phyloP scores from a whole-genome alignment of 2,888 invertebrate genomes.

The Dorcus hopei region DNA sequence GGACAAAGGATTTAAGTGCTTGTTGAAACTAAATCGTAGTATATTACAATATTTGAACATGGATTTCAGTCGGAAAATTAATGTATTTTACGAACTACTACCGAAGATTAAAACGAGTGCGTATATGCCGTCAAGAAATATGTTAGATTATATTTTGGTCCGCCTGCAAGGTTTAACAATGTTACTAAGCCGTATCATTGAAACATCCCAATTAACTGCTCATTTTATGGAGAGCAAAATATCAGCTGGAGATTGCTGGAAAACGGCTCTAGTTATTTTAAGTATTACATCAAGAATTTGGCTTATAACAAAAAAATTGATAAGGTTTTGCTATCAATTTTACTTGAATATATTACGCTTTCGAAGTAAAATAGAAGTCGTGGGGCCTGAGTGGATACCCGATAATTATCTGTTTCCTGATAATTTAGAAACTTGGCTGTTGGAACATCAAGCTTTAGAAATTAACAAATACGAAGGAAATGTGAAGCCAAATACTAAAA shows the following conservation, averaged over 20 bases:
- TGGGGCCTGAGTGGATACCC: conserved; percentile 47
- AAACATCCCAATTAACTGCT: conserved; percentile 41
- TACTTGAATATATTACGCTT: conserved; percentile 45
- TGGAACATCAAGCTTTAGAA: conserved; percentile 44
- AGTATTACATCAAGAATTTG: conserved; percentile 50
- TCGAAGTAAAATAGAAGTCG: conserved; percentile 36
- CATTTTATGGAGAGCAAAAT: conserved; percentile 44
- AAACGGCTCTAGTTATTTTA: conserved; percentile 44
- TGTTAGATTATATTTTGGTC: conserved; percentile 50
- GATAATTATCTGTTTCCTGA: conserved; percentile 42
- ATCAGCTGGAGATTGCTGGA: conserved; percentile 50
- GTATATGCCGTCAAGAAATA: conserved; percentile 50
- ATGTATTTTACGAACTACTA: conserved; percentile 26
- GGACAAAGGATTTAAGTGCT: conserved; percentile 51
- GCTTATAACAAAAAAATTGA: conserved; percentile 41
- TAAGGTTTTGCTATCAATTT: conserved; percentile 46
- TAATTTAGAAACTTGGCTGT: conserved; percentile 49
- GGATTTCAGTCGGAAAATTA: conserved; percentile 37
- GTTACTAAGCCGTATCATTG: conserved; percentile 47
- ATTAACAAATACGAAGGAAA: conserved; percentile 12
- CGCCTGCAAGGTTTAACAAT: conserved; percentile 51
- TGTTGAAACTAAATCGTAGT: conserved; percentile 50
- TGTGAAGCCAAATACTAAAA: neutral
- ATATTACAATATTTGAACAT: conserved; percentile 47
- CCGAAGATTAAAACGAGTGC: conserved; percentile 20